Conservation (phyloP, 2,113 vertebrate genomes). For the Halcyon malimbica region DNA sequence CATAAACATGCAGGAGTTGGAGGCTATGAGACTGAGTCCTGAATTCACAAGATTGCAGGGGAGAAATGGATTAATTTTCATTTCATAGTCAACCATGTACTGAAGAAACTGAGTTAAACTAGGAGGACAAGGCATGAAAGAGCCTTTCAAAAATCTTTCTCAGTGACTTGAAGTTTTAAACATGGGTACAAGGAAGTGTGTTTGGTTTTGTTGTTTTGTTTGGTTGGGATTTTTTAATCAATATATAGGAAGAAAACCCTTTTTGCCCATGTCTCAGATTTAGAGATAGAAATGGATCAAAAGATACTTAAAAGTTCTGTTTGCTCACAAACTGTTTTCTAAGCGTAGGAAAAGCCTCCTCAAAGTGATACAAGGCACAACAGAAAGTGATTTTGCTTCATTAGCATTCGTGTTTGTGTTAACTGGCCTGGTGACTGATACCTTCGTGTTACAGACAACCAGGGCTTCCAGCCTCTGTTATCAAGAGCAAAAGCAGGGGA, state of each 20-base stretch:
- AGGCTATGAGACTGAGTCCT: background rate
- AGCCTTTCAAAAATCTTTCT: background rate
- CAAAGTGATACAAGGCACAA: background rate
- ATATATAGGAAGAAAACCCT: background rate
- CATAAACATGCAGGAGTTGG: background rate
- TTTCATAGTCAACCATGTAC: background rate
- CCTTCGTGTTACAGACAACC: background rate
- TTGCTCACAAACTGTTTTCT: background rate
- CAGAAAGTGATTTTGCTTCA: background rate
- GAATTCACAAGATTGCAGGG: background rate
- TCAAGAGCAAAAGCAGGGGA: background rate
- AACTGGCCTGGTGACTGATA: background rate
- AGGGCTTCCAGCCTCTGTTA: background rate
- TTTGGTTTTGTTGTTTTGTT: background rate
- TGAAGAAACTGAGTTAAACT: background rate
- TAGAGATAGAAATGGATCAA: background rate
- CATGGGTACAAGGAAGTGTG: background rate
- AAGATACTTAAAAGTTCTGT: background rate
- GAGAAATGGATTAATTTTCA: background rate
- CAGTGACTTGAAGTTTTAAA: background rate
- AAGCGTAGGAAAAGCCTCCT: background rate
- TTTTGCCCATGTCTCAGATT: background rate
- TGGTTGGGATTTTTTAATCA: too few species aligned
- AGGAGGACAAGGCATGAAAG: background rate
- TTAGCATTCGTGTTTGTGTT: background rate